A percentile compares a stretch with the other conserved stretches of the same genome.
These are phyloP conservation scores for Geodia barretti DNA, from an alignment of 37 sponge, comb jelly and placozoan species.

Conservation along the genomic window DNA sequence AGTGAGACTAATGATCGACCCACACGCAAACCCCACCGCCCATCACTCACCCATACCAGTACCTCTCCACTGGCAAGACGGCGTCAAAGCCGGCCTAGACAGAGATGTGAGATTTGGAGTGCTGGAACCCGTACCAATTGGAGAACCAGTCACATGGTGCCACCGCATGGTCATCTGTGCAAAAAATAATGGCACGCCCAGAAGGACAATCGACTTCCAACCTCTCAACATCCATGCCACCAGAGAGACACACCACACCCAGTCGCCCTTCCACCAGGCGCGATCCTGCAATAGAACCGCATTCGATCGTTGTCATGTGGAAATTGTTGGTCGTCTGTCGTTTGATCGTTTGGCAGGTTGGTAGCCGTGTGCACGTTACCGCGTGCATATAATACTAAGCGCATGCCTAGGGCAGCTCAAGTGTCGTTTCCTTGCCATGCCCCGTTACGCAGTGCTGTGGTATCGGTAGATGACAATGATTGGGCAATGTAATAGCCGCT, in stretches of 20 bases:
- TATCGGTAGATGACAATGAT: too few relatives aligned
- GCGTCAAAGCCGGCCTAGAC: slow-evolving; percentile 38
- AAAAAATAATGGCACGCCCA: slow-evolving; percentile 16
- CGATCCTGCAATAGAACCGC: too few relatives aligned
- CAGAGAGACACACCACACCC: slow-evolving; percentile 43
- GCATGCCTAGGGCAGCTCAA: too few relatives aligned
- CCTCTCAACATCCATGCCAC: neutral
- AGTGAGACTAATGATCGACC: slow-evolving; percentile 43
- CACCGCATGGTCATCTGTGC: slow-evolving; percentile 47
- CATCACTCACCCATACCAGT: slow-evolving; percentile 50
- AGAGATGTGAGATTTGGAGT: slow-evolving; percentile 46
- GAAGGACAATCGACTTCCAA: slow-evolving; percentile 46
- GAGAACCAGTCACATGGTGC: slow-evolving; percentile 51
- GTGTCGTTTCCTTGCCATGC: too few relatives aligned
- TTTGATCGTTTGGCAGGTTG: too few relatives aligned
- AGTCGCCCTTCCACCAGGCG: slow-evolving; percentile 34
- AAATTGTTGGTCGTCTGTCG: too few relatives aligned
- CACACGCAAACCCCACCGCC: slow-evolving; percentile 48
- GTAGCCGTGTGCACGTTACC: too few relatives aligned
- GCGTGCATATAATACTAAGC: too few relatives aligned
- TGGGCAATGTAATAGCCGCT: too few relatives aligned
- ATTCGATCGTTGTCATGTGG: too few relatives aligned
- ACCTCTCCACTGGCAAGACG: slow-evolving; percentile 52
- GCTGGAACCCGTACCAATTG: slow-evolving; percentile 50
- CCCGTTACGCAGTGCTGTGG: too few relatives aligned